phyloP scores from a whole-genome alignment of 2,888 invertebrate genomes.

The Oeneis ivallda region DNA sequence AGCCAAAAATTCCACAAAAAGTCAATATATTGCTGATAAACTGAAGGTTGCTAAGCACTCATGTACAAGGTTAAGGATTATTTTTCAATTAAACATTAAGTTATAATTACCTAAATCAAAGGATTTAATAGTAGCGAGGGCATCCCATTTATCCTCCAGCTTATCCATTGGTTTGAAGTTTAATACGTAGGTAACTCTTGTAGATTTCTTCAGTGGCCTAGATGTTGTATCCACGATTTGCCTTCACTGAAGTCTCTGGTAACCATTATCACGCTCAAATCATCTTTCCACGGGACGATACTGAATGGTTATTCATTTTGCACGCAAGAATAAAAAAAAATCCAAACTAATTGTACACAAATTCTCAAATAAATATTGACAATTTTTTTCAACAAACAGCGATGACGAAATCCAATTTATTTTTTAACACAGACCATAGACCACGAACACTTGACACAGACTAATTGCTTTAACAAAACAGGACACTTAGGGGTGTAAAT shows the following conservation, averaged over 20 bases:
- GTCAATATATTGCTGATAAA: too few relatives aligned
- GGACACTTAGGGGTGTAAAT: too few relatives aligned
- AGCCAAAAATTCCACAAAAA: too few relatives aligned
- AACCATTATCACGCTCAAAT: slow-evolving; percentile 50
- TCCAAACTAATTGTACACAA: slow-evolving; percentile 1
- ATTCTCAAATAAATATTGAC: slow-evolving; percentile 2
- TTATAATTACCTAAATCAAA: slow-evolving; percentile 66
- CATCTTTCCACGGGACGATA: slow-evolving; percentile 11
- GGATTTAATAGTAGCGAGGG: slow-evolving; percentile 70
- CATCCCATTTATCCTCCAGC: slow-evolving; percentile 68
- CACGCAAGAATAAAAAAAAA: neutral
- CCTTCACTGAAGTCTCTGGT: slow-evolving; percentile 53
- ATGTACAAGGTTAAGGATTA: slow-evolving; percentile 29
- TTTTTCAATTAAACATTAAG: slow-evolving; percentile 5
- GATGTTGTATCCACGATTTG: slow-evolving; percentile 60
- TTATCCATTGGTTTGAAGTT: slow-evolving; percentile 55
- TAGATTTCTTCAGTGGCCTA: slow-evolving; percentile 40
- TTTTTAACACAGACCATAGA: neutral
- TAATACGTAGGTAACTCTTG: slow-evolving; percentile 21
- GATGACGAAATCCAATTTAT: slow-evolving; percentile 1
- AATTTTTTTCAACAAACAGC: neutral
- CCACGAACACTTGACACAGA: too few relatives aligned
- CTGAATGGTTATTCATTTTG: slow-evolving; percentile 21
- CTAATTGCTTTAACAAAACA: too few relatives aligned
- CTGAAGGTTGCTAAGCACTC: neutral